Conservation (phyloP, 2,888 invertebrate species). For the Yponomeuta malinellus region DNA sequence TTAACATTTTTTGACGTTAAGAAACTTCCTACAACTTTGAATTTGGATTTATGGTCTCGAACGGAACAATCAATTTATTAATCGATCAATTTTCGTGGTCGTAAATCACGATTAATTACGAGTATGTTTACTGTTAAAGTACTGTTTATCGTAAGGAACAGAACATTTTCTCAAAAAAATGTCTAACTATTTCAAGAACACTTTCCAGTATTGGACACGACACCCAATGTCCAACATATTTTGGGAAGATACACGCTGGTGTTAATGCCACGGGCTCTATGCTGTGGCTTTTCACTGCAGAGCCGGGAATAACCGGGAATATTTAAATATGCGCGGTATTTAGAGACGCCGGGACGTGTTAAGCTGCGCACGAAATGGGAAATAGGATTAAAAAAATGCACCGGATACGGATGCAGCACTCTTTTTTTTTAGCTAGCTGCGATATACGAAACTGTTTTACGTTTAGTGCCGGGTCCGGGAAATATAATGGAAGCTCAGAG, state of each 20-base stretch:
- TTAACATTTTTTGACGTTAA: no score
- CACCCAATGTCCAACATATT: background rate
- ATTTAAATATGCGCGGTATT: slow-evolving; percentile 11
- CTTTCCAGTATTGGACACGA: no score
- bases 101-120: no score
- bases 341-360: slow-evolving; percentile 9
- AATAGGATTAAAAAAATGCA: slow-evolving; percentile 3
- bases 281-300: background rate
- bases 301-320: slow-evolving; percentile 4
- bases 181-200: no score
- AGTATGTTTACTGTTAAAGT: no score
- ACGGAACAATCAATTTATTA: no score
- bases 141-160: no score
- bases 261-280: background rate
- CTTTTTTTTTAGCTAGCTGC: background rate
- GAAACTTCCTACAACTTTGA: no score
- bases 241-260: background rate
- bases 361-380: slow-evolving; percentile 5
- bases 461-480: background rate
- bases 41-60: no score
- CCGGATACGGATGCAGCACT: background rate
- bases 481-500: background rate
- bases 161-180: no score
- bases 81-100: no score
- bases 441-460: background rate